Conservation (phyloP, 2,888 invertebrate genomes). For the Lamproptera curius region DNA sequence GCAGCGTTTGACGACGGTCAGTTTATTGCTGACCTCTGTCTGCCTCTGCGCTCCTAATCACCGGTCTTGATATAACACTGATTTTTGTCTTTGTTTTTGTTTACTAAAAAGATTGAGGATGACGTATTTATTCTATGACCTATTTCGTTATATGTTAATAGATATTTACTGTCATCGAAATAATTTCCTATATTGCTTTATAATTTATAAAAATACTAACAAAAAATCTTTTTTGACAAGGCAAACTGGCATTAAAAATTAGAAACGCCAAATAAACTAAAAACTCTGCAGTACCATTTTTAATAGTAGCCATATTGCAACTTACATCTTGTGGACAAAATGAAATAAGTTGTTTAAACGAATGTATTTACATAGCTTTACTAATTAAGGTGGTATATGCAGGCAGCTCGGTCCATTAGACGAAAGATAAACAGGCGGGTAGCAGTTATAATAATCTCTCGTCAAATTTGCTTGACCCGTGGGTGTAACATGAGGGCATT, state of each 20-base stretch:
- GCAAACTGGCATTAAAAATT: too few species aligned
- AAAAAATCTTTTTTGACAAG: too few species aligned
- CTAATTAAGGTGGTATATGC: slow-evolving; percentile 45
- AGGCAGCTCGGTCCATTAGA: slow-evolving; percentile 50
- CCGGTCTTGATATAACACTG: slow-evolving; percentile 40
- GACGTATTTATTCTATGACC: too few species aligned
- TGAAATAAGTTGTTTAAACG: neutral
- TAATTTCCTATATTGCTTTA: too few species aligned
- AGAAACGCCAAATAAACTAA: too few species aligned
- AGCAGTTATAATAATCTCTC: slow-evolving; percentile 64
- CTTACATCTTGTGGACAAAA: too few species aligned
- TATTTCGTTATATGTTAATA: too few species aligned
- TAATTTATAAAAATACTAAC: too few species aligned
- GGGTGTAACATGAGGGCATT: slow-evolving; percentile 26
- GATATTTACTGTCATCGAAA: too few species aligned
- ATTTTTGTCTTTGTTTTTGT: slow-evolving; percentile 8
- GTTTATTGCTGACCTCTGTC: slow-evolving; percentile 77
- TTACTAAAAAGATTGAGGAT: too few species aligned
- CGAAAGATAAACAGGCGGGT: slow-evolving; percentile 58
- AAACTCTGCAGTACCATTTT: too few species aligned
- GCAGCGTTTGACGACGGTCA: slow-evolving; percentile 72
- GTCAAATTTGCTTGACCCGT: slow-evolving; percentile 64
- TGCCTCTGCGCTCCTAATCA: slow-evolving; percentile 65
- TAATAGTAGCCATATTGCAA: too few species aligned
- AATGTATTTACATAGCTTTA: slow-evolving; percentile 22